These are phyloP conservation scores for Coturnix japonica DNA, from an alignment of 2,113 vertebrate genomes.

Conservation along the genomic window DNA sequence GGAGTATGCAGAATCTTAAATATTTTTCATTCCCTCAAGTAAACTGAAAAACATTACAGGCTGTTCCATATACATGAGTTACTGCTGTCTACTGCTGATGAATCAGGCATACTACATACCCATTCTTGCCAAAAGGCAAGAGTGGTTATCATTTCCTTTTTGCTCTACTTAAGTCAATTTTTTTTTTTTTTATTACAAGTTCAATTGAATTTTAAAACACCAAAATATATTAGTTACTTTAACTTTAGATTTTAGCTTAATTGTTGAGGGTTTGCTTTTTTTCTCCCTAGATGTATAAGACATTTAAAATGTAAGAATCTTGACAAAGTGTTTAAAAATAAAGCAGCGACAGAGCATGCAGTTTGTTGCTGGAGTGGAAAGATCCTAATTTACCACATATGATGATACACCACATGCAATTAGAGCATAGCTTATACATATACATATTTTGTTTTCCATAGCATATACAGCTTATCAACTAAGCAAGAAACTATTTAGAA, in stretches of 20 bases:
- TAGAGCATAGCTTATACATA: slow-evolving; percentile 3
- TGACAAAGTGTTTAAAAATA: slow-evolving; percentile 8
- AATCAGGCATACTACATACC: neutral
- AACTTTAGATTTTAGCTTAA: slow-evolving; percentile 24
- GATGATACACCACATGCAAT: neutral
- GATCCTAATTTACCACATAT: neutral
- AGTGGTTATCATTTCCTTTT: slow-evolving; percentile 10
- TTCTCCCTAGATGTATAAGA: neutral
- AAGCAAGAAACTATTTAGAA: neutral
- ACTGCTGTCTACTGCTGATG: neutral
- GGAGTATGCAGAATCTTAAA: slow-evolving; percentile 26
- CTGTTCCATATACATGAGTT: slow-evolving; percentile 45
- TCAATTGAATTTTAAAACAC: slow-evolving; percentile 61
- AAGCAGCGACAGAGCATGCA: neutral
- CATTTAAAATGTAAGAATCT: neutral
- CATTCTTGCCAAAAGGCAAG: slow-evolving; percentile 11
- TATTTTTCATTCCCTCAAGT: slow-evolving; percentile 27
- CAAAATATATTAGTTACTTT: slow-evolving; percentile 5
- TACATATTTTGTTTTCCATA: neutral
- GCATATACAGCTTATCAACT: neutral
- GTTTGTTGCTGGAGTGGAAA: neutral
- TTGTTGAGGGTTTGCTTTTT: neutral
- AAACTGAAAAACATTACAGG: neutral
- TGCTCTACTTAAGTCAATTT: neutral
- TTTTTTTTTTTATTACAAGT: slow-evolving; percentile 31